phyloP scores from a whole-genome alignment of 2,888 invertebrate species.

The Nycteola revayana region DNA sequence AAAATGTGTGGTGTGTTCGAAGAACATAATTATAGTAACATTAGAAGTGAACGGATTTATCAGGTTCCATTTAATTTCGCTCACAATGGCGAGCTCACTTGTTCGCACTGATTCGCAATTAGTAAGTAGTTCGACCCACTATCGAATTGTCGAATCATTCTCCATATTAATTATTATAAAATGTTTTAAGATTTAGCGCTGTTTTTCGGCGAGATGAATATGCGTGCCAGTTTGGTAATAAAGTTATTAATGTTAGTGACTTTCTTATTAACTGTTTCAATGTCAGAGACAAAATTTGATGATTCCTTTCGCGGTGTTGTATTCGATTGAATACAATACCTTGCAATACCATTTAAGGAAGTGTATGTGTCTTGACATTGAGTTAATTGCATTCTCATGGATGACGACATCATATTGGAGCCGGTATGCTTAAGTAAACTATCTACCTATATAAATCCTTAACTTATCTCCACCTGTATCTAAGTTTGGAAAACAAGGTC shows the following conservation, averaged over 20 bases:
- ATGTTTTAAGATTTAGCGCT: slow-evolving; percentile 51
- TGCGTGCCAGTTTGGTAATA: slow-evolving; percentile 51
- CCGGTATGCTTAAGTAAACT: slow-evolving; percentile 17
- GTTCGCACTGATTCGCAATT: slow-evolving; percentile 73
- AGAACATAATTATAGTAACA: slow-evolving; percentile 41
- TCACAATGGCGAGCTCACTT: slow-evolving; percentile 69
- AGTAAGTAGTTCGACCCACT: slow-evolving; percentile 73
- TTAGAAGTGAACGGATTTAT: slow-evolving; percentile 73
- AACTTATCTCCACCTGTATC: slow-evolving; percentile 10
- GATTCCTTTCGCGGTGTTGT: slow-evolving; percentile 30
- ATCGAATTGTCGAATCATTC: slow-evolving; percentile 66
- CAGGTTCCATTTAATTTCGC: slow-evolving; percentile 66
- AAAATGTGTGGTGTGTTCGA: no score
- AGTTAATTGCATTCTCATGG: slow-evolving; percentile 41
- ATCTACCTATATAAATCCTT: slow-evolving; percentile 13
- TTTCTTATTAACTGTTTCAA: slow-evolving; percentile 56
- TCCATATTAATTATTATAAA: slow-evolving; percentile 64
- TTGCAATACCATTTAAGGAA: slow-evolving; percentile 44
- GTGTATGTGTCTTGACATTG: slow-evolving; percentile 43
- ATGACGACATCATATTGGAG: slow-evolving; percentile 24
- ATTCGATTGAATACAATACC: slow-evolving; percentile 23
- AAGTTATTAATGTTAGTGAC: slow-evolving; percentile 57
- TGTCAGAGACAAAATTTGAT: slow-evolving; percentile 41
- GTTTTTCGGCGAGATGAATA: slow-evolving; percentile 48
- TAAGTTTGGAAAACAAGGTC: slow-evolving; percentile 18